Conservation (phyloP, 2,113 vertebrate species). For the Hymenochirus boettgeri region DNA sequence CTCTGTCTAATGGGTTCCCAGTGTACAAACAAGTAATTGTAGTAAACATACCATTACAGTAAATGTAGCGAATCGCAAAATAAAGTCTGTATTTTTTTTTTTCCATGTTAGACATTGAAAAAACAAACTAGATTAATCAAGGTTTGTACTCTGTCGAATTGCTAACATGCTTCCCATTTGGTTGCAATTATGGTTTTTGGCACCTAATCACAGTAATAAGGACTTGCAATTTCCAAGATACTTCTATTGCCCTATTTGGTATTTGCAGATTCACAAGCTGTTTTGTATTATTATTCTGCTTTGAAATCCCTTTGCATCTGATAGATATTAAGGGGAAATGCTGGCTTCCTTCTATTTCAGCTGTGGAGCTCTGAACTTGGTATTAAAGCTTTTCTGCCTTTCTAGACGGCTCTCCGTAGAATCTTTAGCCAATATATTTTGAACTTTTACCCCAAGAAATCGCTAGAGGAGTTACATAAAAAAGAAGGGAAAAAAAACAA, state of each 20-base stretch:
- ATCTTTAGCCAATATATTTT: no score
- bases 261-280: constrained; percentile 43
- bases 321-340: constrained; percentile 16
- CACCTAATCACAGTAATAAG: constrained; percentile 51
- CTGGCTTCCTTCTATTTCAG: background rate
- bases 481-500: no score
- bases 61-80: no score
- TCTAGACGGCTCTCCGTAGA: background rate
- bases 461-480: no score
- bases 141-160: constrained; percentile 20
- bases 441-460: no score
- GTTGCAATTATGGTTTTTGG: constrained; percentile 52
- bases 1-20: constrained; percentile 1
- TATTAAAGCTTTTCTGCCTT: constrained; percentile 1
- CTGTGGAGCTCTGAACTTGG: background rate
- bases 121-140: constrained; percentile 36
- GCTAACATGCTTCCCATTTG: constrained; percentile 36
- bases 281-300: constrained; percentile 41
- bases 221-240: constrained; percentile 52
- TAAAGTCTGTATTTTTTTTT: no score
- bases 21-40: constrained; percentile 13
- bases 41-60: background rate
- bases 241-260: constrained; percentile 65
- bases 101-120: constrained; percentile 23
- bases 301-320: constrained; percentile 20